Percentiles rank a stretch among this genome's conserved stretches.
These are phyloP conservation scores for Ochropleura leucogaster DNA, from an alignment of 2,888 invertebrate genomes.

Conservation along the genomic window DNA sequence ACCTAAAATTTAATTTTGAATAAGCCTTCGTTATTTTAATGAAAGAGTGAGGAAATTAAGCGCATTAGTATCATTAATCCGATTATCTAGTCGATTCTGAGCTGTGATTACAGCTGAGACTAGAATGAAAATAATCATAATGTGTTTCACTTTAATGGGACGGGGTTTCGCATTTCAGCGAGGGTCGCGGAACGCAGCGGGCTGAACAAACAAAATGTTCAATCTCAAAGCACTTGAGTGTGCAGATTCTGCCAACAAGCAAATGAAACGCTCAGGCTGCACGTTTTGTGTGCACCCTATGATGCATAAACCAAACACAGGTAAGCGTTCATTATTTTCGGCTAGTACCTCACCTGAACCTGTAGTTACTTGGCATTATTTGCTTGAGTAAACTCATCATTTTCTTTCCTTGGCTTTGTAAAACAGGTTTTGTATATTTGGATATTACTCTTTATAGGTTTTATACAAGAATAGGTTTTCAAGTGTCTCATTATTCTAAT, in stretches of 20 bases:
- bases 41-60: constrained; percentile 49
- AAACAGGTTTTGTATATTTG: not conserved
- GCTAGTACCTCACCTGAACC: not conserved
- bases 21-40: constrained; percentile 59
- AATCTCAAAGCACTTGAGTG: constrained; percentile 40
- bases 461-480: not conserved
- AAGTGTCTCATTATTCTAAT: too few relatives aligned
- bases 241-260: constrained; percentile 44
- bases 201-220: constrained; percentile 40
- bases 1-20: constrained; percentile 67
- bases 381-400: not conserved
- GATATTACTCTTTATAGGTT: not conserved
- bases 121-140: constrained; percentile 39
- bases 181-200: constrained; percentile 8
- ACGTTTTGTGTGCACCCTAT: constrained; percentile 40
- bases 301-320: constrained; percentile 40
- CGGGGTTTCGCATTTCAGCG: constrained; percentile 14
- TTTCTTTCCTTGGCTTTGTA: not conserved
- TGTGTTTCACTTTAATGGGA: constrained; percentile 27
- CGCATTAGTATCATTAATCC: constrained; percentile 34
- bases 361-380: not conserved
- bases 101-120: constrained; percentile 34
- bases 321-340: constrained; percentile 39
- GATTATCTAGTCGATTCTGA: constrained; percentile 37
- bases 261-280: constrained; percentile 34